A percentile compares a stretch with the other conserved stretches of the same genome.
Conservation (phyloP, 92 coral and sea anemone genomes). For the Heteractis magnifica region DNA sequence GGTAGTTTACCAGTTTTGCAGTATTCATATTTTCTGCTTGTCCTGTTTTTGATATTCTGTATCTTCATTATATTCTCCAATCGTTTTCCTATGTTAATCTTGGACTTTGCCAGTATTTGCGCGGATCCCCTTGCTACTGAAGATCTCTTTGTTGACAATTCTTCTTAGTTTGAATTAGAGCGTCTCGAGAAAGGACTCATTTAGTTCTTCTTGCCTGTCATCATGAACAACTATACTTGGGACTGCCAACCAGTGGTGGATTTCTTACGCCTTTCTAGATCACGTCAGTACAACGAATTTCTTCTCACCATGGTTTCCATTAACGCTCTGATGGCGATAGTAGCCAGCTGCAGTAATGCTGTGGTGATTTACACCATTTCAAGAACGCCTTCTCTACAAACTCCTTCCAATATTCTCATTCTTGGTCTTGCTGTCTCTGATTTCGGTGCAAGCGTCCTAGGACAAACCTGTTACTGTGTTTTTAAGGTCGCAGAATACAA, state of each 20-base stretch:
- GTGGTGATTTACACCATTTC: slow-evolving; percentile 6
- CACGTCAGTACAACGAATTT: neutral
- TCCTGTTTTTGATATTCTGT: too few species aligned
- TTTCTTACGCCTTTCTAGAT: neutral
- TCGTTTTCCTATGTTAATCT: too few species aligned
- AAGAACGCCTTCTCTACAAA: neutral
- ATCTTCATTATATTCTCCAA: too few species aligned
- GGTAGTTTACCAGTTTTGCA: too few species aligned
- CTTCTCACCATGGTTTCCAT: neutral
- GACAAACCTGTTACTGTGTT: slow-evolving; percentile 3
- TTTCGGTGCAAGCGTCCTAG: slow-evolving; percentile 3
- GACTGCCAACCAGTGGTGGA: neutral
- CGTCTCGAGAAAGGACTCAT: neutral
- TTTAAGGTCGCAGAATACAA: neutral
- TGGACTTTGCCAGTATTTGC: too few species aligned
- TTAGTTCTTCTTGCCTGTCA: neutral
- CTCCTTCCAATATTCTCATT: slow-evolving; percentile 13
- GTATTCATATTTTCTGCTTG: too few species aligned
- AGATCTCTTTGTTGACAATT: too few species aligned
- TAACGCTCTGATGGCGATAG: neutral
- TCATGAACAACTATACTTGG: neutral
- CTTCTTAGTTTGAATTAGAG: neutral
- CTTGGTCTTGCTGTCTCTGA: slow-evolving; percentile 17
- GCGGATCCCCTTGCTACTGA: too few species aligned
- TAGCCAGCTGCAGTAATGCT: slow-evolving; percentile 16